Percentiles rank a stretch among this genome's conserved stretches.
Conservation (phyloP, 2,888 invertebrate genomes). For the Stenichneumon culpator region DNA sequence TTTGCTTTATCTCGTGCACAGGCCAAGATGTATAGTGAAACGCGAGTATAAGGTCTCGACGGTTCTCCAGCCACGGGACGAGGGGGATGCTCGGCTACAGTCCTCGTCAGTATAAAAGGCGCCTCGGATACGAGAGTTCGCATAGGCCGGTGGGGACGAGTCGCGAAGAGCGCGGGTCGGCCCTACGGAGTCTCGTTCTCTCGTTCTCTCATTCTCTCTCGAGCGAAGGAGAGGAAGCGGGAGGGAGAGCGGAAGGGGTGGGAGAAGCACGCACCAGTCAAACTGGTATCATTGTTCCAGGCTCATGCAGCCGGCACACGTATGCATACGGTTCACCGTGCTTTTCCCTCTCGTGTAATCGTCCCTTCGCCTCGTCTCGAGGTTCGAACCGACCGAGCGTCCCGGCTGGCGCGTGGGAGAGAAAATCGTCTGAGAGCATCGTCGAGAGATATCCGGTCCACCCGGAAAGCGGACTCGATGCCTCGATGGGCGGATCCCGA, state of each 20-base stretch:
- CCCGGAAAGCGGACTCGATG: not conserved
- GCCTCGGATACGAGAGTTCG: slow-evolving; percentile 16
- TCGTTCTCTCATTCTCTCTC: not conserved
- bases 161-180: not conserved
- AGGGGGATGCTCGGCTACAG: slow-evolving; percentile 12
- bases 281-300: slow-evolving; percentile 82
- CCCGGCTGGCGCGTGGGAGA: slow-evolving; percentile 2
- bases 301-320: slow-evolving; percentile 61
- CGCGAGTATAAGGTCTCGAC: slow-evolving; percentile 16
- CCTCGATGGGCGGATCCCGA: not conserved
- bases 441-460: not conserved
- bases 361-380: not conserved
- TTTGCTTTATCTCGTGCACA: slow-evolving; percentile 1
- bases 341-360: slow-evolving; percentile 10
- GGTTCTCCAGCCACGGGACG: not conserved
- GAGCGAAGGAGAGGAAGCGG: not conserved
- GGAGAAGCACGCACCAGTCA: slow-evolving; percentile 80
- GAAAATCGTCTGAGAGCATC: not conserved
- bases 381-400: not conserved
- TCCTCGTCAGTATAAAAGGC: slow-evolving; percentile 30
- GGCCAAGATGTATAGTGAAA: slow-evolving; percentile 5
- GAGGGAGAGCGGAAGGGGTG: slow-evolving; percentile 69
- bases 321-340: slow-evolving; percentile 33
- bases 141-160: not conserved
- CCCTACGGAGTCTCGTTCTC: slow-evolving; percentile 4